Evolutionary conservation across 2,888 invertebrate genomes (phyloP).

Genomic region (Zele albiditarsus): DNA sequence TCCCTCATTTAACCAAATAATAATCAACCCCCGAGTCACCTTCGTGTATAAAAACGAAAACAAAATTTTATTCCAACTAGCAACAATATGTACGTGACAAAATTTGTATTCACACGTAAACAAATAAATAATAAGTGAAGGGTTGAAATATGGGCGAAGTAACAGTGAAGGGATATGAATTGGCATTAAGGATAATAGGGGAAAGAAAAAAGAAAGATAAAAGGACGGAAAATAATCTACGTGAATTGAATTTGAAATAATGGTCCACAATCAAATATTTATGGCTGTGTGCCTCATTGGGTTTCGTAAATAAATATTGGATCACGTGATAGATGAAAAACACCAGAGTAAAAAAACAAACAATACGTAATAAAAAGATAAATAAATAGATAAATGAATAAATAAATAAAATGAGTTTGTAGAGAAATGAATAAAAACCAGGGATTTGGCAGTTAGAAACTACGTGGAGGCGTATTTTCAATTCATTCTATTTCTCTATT

Average conservation of each 20-base stretch:
- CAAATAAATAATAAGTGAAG: neutral
- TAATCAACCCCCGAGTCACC: neutral
- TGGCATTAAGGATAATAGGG: neutral
- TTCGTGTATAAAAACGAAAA: no score
- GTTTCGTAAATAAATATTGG: conserved; percentile 54
- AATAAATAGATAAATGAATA: neutral
- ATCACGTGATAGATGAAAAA: conserved; percentile 33
- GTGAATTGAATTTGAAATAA: neutral
- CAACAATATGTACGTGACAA: no score
- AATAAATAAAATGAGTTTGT: neutral
- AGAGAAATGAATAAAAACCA: neutral
- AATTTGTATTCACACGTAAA: no score
- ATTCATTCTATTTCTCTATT: neutral
- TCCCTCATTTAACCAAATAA: neutral
- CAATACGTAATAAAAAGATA: neutral
- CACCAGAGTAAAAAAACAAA: neutral
- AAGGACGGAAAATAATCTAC: neutral
- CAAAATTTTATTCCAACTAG: no score
- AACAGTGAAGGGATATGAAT: neutral
- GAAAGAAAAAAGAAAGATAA: conserved; percentile 5
- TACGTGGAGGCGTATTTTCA: neutral
- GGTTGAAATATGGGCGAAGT: neutral
- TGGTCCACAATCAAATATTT: conserved; percentile 54
- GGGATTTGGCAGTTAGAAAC: neutral
- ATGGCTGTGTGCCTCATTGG: conserved; percentile 55